Percentiles rank a stretch among this genome's conserved stretches.
Evolutionary conservation across 1,140 invertebrate species (phyloP).

Genomic region (Drosophila elegans): DNA sequence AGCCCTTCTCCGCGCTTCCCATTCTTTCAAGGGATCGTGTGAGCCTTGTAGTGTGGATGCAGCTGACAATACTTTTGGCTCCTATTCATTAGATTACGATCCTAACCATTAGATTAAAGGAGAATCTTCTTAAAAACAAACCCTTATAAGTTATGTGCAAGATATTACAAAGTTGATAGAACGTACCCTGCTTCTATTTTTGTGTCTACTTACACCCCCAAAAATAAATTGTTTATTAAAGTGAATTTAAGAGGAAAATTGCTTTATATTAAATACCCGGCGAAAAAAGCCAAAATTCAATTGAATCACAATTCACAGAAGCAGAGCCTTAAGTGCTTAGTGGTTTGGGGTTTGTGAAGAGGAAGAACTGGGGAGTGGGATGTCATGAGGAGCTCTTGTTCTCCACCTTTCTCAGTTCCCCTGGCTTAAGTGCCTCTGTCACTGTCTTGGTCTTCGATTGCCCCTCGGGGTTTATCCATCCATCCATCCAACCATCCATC

Average conservation of each 20-base stretch:
- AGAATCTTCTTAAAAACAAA: background rate
- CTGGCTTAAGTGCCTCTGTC: slow-evolving; percentile 49
- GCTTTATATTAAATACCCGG: slow-evolving; percentile 76
- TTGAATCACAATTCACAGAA: slow-evolving; percentile 37
- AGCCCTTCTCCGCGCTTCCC: slow-evolving; percentile 30
- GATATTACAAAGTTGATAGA: background rate
- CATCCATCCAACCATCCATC: background rate
- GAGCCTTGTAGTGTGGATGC: slow-evolving; percentile 53
- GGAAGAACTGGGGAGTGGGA: background rate
- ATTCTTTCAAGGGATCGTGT: slow-evolving; percentile 45
- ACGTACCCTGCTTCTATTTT: slow-evolving; percentile 25
- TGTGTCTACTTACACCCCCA: slow-evolving; percentile 12
- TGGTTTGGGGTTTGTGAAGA: slow-evolving; percentile 7
- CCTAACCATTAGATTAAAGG: background rate
- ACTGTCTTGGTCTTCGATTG: slow-evolving; percentile 52
- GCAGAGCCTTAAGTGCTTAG: slow-evolving; percentile 23
- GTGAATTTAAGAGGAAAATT: slow-evolving; percentile 80
- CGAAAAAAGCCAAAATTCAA: slow-evolving; percentile 28
- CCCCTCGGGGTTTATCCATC: slow-evolving; percentile 29
- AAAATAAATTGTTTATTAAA: slow-evolving; percentile 77
- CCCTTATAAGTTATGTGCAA: background rate
- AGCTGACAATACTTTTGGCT: slow-evolving; percentile 56
- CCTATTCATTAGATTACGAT: no score
- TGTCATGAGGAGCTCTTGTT: background rate
- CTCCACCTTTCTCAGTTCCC: slow-evolving; percentile 11